A percentile compares a stretch with the other conserved stretches of the same genome.
phyloP scores from a whole-genome alignment of 2,113 vertebrate genomes.

The Chrysochloris asiatica region DNA sequence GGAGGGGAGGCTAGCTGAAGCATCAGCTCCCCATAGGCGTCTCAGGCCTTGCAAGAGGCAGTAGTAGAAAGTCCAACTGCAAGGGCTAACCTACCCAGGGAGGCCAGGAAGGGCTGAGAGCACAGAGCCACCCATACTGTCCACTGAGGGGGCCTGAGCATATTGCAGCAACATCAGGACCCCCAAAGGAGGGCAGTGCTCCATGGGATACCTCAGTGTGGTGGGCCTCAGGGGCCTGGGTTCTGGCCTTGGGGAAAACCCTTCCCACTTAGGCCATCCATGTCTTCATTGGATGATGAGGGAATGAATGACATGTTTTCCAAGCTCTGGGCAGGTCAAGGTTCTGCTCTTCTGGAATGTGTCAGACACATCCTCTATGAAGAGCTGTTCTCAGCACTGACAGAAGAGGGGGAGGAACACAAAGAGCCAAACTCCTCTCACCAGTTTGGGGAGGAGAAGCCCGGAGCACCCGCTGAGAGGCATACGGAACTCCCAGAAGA shows the following conservation, averaged over 20 bases:
- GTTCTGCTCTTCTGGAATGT: neutral
- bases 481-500: neutral
- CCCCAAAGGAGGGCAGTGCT: neutral
- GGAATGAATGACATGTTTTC: neutral
- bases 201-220: no score
- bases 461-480: neutral
- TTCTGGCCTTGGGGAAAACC: neutral
- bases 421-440: neutral
- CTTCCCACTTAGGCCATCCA: neutral
- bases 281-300: neutral
- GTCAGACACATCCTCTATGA: neutral
- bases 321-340: neutral
- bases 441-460: neutral
- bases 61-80: neutral
- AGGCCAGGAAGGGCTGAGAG: neutral
- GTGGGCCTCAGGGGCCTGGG: neutral
- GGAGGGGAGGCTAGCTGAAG: neutral
- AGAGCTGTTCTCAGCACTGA: neutral
- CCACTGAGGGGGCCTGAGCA: neutral
- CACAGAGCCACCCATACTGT: neutral
- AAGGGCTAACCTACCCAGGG: neutral
- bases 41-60: neutral
- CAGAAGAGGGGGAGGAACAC: neutral
- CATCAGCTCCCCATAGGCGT: neutral
- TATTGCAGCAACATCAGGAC: neutral